Percentiles rank a stretch among this genome's conserved stretches.
phyloP scores from a whole-genome alignment of 2,797 vertebrate genomes.

The Pachyuromys duprasi region DNA sequence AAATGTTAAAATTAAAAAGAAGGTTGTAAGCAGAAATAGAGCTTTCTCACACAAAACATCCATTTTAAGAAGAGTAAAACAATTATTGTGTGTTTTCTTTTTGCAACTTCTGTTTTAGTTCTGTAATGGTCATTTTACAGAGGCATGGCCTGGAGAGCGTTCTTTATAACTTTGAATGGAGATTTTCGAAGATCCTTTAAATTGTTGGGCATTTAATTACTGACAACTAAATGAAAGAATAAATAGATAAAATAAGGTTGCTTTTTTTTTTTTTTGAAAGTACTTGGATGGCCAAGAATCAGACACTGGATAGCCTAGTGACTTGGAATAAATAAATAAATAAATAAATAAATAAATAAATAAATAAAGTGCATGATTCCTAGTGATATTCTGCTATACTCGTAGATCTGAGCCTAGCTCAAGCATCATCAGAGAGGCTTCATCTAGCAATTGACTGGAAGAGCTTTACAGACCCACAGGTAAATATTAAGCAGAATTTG shows the following conservation, averaged over 20 bases:
- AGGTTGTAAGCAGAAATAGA: not conserved
- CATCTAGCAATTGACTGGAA: not conserved
- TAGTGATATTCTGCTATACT: not conserved
- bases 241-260: no score
- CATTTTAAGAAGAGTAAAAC: not conserved
- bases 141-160: not conserved
- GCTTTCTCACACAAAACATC: not conserved
- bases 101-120: conserved; percentile 47
- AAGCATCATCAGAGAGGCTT: not conserved
- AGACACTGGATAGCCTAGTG: not conserved
- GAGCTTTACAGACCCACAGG: not conserved
- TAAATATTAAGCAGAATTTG: not conserved
- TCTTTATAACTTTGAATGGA: not conserved
- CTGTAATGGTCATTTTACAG: not conserved
- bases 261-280: no score
- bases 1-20: no score
- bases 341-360: not conserved
- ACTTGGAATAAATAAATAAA: not conserved
- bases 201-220: not conserved
- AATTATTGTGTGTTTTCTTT: not conserved
- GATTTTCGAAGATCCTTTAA: not conserved
- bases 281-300: not conserved
- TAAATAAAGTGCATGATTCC: not conserved
- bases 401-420: not conserved
- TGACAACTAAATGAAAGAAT: not conserved